phyloP scores from a whole-genome alignment of 1,140 invertebrate species.

The Drosophila athabasca region DNA sequence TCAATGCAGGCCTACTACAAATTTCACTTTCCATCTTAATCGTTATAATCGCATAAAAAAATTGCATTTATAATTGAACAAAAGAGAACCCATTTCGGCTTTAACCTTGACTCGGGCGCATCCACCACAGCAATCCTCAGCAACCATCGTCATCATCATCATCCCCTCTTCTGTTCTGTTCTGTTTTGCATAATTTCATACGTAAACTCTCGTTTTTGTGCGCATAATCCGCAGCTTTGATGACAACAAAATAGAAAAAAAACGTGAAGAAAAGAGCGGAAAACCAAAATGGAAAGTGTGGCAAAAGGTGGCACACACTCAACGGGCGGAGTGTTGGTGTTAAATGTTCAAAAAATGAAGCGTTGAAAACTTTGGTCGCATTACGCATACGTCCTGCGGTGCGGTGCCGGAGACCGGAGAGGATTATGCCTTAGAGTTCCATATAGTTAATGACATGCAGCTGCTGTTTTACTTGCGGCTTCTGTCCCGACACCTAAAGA shows the following conservation, averaged over 20 bases:
- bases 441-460: conserved; percentile 80
- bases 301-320: conserved; percentile 50
- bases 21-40: conserved; percentile 43
- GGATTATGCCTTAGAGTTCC: conserved; percentile 58
- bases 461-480: conserved; percentile 63
- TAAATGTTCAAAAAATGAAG: conserved; percentile 76
- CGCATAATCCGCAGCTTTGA: conserved; percentile 67
- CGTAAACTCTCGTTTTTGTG: conserved; percentile 72
- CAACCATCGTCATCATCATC: conserved; percentile 31
- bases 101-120: conserved; percentile 24
- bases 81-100: conserved; percentile 6
- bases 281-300: conserved; percentile 37
- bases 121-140: conserved; percentile 42
- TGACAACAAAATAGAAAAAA: conserved; percentile 53
- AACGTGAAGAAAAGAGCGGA: conserved; percentile 14
- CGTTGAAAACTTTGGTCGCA: conserved; percentile 64
- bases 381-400: conserved; percentile 67
- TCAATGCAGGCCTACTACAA: conserved; percentile 30
- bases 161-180: conserved; percentile 44
- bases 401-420: conserved; percentile 11
- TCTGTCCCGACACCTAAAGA: conserved; percentile 6
- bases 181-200: conserved; percentile 71
- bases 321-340: conserved; percentile 20
- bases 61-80: conserved; percentile 36
- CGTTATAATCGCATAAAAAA: conserved; percentile 40